Percentiles rank a stretch among this genome's conserved stretches.
Conservation (phyloP, 2,113 vertebrate genomes). For the Leptobrachium leishanense region DNA sequence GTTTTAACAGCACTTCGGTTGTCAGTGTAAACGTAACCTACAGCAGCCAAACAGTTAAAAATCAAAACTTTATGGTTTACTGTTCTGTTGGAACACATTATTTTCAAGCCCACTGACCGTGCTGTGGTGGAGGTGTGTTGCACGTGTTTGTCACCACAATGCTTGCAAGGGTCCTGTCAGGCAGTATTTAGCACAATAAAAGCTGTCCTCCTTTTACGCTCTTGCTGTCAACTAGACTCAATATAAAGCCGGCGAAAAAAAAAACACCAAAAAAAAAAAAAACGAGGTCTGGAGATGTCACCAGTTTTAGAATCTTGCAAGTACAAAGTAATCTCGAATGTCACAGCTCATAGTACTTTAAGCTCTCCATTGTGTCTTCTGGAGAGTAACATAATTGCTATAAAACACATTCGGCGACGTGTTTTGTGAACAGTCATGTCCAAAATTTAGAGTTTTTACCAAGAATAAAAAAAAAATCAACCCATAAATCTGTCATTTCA, state of each 20-base stretch:
- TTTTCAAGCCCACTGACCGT: neutral
- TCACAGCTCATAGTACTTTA: slow-evolving; percentile 16
- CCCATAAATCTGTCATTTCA: too few species aligned
- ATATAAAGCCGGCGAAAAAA: neutral
- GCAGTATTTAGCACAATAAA: slow-evolving; percentile 21
- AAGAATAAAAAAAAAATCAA: neutral
- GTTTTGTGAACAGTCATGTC: neutral
- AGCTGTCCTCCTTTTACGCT: slow-evolving; percentile 28
- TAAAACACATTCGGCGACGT: neutral
- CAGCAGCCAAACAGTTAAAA: neutral
- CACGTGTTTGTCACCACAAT: slow-evolving; percentile 5
- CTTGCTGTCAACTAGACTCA: slow-evolving; percentile 16
- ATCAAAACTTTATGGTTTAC: neutral
- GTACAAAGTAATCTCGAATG: slow-evolving; percentile 24
- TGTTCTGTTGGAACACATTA: neutral
- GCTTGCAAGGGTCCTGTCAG: slow-evolving; percentile 20
- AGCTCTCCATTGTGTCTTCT: slow-evolving; percentile 10
- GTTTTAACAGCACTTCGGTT: too few species aligned
- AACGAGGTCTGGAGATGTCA: slow-evolving; percentile 24
- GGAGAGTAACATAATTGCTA: slow-evolving; percentile 6
- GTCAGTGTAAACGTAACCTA: neutral
- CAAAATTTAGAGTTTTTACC: neutral
- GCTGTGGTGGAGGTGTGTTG: neutral
- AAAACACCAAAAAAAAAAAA: neutral
- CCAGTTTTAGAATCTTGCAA: slow-evolving; percentile 14